Evolutionary conservation across 2,797 vertebrate genomes (phyloP).

Genomic region (Argentina silus): DNA sequence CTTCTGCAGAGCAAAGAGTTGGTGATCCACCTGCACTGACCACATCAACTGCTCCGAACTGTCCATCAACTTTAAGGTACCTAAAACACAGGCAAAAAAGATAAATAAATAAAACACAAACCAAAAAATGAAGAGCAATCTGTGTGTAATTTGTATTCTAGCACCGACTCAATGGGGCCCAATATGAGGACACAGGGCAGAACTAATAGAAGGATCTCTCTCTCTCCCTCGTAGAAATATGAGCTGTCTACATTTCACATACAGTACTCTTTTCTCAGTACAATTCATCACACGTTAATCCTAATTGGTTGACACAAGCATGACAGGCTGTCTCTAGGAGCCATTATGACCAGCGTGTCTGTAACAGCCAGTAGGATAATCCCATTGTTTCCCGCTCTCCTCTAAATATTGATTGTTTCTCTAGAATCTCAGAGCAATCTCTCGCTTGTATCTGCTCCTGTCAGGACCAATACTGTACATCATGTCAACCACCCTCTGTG

Average conservation of each 20-base stretch:
- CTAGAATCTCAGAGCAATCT: conserved; percentile 38
- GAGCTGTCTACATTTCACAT: background rate
- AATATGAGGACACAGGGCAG: background rate
- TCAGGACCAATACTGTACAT: background rate
- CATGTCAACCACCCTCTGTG: background rate
- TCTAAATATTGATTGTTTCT: conserved; percentile 51
- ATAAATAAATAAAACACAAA: background rate
- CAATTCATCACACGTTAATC: background rate
- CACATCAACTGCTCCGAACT: conserved; percentile 92
- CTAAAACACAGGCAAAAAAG: conserved; percentile 61
- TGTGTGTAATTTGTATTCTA: background rate
- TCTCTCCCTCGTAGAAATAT: background rate
- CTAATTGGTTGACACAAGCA: conserved; percentile 14
- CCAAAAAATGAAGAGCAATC: background rate
- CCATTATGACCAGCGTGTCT: conserved; percentile 4
- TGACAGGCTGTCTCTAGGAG: background rate
- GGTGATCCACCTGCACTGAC: conserved; percentile 98
- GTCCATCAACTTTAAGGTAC: conserved; percentile 95
- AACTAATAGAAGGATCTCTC: background rate
- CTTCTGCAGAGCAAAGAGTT: conserved; percentile 96
- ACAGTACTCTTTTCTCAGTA: background rate
- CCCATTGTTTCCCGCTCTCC: conserved; percentile 31
- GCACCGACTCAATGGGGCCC: background rate
- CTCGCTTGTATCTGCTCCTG: conserved; percentile 13
- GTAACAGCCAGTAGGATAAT: conserved; percentile 37